Base-by-base conservation (phyloP, 1,140 invertebrate genomes). In the Megathymus violae region DNA sequence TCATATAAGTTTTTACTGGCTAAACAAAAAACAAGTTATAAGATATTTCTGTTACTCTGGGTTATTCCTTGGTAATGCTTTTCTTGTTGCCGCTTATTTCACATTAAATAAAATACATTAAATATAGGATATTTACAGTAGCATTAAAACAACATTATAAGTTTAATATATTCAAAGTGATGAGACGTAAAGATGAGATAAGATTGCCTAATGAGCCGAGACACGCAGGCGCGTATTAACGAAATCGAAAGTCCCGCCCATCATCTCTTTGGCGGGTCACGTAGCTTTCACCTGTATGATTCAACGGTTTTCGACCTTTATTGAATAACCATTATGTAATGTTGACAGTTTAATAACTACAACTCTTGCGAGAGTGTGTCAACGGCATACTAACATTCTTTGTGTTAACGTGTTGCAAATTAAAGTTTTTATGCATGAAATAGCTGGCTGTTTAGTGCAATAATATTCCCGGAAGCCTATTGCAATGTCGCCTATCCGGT, bases 201-300 rank as follows among this genome's bases (percentile, higher is more conserved):
- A 64, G 62, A 70, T 80, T 80, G 48, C 67, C 47, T 69, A 74
- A 76, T 16, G 27, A 65, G 65, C 70, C 25, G 36, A 67, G 65
- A 71, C 69, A 67, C 66, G 65, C 76, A 43, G 50, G 48, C 64
- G 69, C 69, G 38, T 71, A 44, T 66, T 71, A 71, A 78, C 61
- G 81, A 85, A 80, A 88, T 76, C 72, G 82, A 88, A 83, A 88
- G 83, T 88, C 50, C 67, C 74, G 67, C 74, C 74, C 56, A 80
- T 67, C 63, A 59, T 59, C 61, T 70, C 60, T n/a, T 80, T 59
- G 67, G 58, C 71, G 61, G 82, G 80, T 85, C 80, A 85, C 71
- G 60, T 73, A 72, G 79, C 81, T 86, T 84, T 87, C 82, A 81
- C 78, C 67, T 71, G 73, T 72, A 76, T 82, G 81, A 85, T 79